Percentiles rank a stretch among this genome's conserved stretches.
These are phyloP conservation scores for Forbesichthys agassizii DNA, from an alignment of 2,113 vertebrate genomes.

Conservation along the genomic window DNA sequence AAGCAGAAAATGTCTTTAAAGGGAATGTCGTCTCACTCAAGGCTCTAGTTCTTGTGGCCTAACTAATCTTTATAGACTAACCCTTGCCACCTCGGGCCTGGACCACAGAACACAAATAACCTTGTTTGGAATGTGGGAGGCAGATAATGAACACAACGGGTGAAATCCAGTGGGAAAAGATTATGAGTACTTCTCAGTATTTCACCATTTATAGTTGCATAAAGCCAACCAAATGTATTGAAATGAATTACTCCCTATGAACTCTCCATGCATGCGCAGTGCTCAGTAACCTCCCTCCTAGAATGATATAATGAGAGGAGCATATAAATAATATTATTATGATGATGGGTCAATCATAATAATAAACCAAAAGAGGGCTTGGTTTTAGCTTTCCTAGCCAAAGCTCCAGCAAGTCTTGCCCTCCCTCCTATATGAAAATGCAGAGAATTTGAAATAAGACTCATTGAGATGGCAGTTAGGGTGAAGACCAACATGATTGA, in stretches of 20 bases:
- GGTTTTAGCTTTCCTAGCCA: constrained; percentile 45
- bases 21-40: constrained; percentile 59
- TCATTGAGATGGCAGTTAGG: constrained; percentile 58
- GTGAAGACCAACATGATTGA: constrained; percentile 67
- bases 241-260: constrained; percentile 50
- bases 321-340: constrained; percentile 66
- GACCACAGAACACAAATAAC: constrained; percentile 33
- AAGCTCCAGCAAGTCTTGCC: constrained; percentile 46
- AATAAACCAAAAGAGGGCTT: constrained; percentile 48
- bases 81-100: constrained; percentile 62
- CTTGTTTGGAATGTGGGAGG: constrained; percentile 41
- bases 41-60: constrained; percentile 55
- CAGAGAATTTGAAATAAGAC: constrained; percentile 67
- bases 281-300: constrained; percentile 31
- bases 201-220: constrained; percentile 54
- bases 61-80: constrained; percentile 66
- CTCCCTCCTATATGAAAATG: constrained; percentile 65
- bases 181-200: constrained; percentile 30
- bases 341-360: too few species aligned
- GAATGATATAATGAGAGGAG: constrained; percentile 49
- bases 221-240: constrained; percentile 45
- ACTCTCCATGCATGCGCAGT: constrained; percentile 31
- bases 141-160: constrained; percentile 22
- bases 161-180: constrained; percentile 5
- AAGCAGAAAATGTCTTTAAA: constrained; percentile 62